phyloP scores from a whole-genome alignment of 2,797 vertebrate species.

The Alosa sapidissima region DNA sequence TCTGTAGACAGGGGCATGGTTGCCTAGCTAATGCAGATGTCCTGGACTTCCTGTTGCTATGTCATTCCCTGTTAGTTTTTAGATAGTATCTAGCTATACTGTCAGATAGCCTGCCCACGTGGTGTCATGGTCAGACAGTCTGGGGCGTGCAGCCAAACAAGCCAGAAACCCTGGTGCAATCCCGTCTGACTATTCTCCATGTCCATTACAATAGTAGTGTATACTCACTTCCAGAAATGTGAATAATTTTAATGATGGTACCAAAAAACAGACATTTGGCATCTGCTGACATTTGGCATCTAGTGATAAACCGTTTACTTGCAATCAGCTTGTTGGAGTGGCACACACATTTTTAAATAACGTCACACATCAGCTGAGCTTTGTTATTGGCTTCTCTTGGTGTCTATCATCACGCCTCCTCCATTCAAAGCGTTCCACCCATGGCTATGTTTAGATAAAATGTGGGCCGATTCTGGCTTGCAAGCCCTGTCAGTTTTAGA shows the following conservation, averaged over 20 bases:
- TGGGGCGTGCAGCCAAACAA: neutral
- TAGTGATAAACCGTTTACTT: neutral
- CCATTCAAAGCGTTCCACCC: neutral
- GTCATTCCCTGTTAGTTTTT: slow-evolving; percentile 71
- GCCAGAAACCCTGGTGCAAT: neutral
- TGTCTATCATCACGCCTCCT: neutral
- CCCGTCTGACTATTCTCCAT: neutral
- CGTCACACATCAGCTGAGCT: neutral
- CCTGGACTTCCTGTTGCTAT: slow-evolving; percentile 60
- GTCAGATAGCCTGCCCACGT: neutral
- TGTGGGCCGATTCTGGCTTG: neutral
- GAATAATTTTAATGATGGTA: neutral
- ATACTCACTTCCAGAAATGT: neutral
- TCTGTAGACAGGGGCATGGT: slow-evolving; percentile 56
- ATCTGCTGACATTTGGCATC: neutral
- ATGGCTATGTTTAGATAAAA: neutral
- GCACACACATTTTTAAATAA: neutral
- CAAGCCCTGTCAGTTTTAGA: neutral
- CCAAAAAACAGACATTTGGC: neutral
- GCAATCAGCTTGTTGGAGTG: neutral
- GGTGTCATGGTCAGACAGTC: neutral
- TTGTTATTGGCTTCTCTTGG: neutral
- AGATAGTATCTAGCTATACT: neutral
- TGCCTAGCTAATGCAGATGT: slow-evolving; percentile 58
- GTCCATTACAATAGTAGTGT: neutral